Base-by-base conservation (phyloP, 2,113 vertebrate species). In the Falcunculus frontatus region DNA sequence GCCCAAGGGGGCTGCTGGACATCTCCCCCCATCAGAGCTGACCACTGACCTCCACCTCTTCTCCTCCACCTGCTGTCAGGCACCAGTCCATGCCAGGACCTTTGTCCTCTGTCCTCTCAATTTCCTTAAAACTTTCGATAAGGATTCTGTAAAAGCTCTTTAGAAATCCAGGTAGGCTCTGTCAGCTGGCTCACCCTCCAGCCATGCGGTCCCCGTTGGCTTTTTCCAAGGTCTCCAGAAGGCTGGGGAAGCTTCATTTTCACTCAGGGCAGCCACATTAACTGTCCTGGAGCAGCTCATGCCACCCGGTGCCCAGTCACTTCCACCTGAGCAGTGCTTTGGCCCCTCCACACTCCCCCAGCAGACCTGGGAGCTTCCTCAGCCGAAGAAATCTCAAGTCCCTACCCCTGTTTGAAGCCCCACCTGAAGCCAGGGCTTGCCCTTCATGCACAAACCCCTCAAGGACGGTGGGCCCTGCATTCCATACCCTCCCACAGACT, bases 401-500 rank as follows among this genome's bases (percentile, higher is more conserved):
- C 13, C 37, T 18, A 1, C 2, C 14, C 39, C 25, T 21, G 23
- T 33, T 17, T 33, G 84, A 27, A 83, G 49, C 11, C 35, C 7
- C 75, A 41, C 10, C 26, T 13, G 57, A 15, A 44, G 35, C 10
- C 59, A 37, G 68, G 32, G 29, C 22, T 39, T 35, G 9, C n/a
- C 62, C 53, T 53, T 35, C 47, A 13, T 1, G 75, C 52, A 25
- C 1, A 8, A 47, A 22, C 39, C 72, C 72, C 33, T 44, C 32
- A 13, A 17, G 75, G 52, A 22, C 0, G 1, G 20, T 1, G 47
- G 13, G 7, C 17, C 4, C 39, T 18, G 22, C 30, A 5, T 7
- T 33, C 55, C 52, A 12, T 1, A 7, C 2, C 8, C 37, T n/a
- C 49, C 55, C 33, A 62, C 32, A 29, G 72, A 5, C 6, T 8